Evolutionary conservation across 2,888 invertebrate genomes (phyloP).

Genomic region (Xanthorhoe designata): DNA sequence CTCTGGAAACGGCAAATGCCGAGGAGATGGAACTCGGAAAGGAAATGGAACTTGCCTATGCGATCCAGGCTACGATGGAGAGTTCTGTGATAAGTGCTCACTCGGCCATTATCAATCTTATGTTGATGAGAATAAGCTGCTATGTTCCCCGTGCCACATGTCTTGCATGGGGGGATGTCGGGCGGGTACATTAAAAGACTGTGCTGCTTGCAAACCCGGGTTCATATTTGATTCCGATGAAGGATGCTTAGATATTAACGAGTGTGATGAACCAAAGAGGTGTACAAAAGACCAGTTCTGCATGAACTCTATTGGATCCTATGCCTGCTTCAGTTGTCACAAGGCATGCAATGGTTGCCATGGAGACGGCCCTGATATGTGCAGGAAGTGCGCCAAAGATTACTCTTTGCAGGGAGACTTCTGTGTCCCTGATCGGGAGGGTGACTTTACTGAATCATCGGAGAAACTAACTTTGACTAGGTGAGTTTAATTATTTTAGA

Average conservation of each 20-base stretch:
- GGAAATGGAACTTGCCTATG: conserved; percentile 97
- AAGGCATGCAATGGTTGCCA: conserved; percentile 93
- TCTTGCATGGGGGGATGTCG: conserved; percentile 92
- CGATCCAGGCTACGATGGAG: conserved; percentile 92
- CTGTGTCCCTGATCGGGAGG: conserved; percentile 88
- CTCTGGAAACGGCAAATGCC: conserved; percentile 91
- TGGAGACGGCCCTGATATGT: conserved; percentile 97
- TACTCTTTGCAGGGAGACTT: conserved; percentile 90
- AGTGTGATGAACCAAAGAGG: conserved; percentile 87
- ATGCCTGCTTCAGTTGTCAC: conserved; percentile 93
- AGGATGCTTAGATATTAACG: conserved; percentile 94
- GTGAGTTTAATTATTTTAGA: conserved; percentile 48
- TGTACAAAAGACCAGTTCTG: conserved; percentile 92
- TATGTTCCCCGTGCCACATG: conserved; percentile 92
- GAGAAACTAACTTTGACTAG: conserved; percentile 69
- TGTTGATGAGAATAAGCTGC: conserved; percentile 89
- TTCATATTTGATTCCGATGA: conserved; percentile 90
- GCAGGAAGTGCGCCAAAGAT: conserved; percentile 91
- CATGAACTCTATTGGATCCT: conserved; percentile 94
- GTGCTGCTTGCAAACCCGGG: conserved; percentile 87
- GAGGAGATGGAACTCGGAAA: conserved; percentile 95
- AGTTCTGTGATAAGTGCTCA: conserved; percentile 91
- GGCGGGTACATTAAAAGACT: conserved; percentile 89
- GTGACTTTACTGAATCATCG: conserved; percentile 59
- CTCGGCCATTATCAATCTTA: conserved; percentile 90